Evolutionary conservation across 2,888 invertebrate species (phyloP).

Genomic region (Erebia aethiops): DNA sequence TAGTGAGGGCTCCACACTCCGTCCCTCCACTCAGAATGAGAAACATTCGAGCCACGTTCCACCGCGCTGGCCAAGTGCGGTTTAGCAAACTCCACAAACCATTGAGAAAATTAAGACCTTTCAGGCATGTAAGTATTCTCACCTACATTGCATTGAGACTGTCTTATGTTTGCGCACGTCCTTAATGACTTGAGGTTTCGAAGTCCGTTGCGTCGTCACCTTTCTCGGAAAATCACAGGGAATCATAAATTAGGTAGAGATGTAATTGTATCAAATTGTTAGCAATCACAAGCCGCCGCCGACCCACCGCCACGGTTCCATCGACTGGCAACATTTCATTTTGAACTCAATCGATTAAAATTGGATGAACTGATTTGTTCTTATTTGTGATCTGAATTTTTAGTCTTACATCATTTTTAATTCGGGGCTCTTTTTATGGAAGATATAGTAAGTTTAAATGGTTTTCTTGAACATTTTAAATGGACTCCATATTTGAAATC

Average conservation of each 20-base stretch:
- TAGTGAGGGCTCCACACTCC: no score
- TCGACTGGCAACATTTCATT: background rate
- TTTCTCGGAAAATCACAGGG: conserved; percentile 46
- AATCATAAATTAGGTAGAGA: conserved; percentile 38
- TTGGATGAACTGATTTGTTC: background rate
- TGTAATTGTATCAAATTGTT: conserved; percentile 55
- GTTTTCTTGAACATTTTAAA: no score
- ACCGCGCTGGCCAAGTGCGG: no score
- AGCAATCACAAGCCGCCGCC: conserved; percentile 41
- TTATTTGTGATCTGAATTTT: background rate
- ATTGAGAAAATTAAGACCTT: no score
- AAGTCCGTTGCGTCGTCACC: conserved; percentile 42
- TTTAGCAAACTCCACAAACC: no score
- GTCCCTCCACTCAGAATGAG: no score
- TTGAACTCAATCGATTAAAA: conserved; percentile 5
- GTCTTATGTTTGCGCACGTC: conserved; percentile 14
- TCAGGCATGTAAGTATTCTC: no score
- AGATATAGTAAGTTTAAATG: background rate
- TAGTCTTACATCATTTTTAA: background rate
- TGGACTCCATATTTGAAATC: no score
- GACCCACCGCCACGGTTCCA: conserved; percentile 38
- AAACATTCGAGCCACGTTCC: no score
- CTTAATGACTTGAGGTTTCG: conserved; percentile 36
- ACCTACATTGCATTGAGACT: background rate
- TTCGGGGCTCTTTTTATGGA: no score